phyloP scores from a whole-genome alignment of 2,113 vertebrate species.

The Lasiurus cinereus region DNA sequence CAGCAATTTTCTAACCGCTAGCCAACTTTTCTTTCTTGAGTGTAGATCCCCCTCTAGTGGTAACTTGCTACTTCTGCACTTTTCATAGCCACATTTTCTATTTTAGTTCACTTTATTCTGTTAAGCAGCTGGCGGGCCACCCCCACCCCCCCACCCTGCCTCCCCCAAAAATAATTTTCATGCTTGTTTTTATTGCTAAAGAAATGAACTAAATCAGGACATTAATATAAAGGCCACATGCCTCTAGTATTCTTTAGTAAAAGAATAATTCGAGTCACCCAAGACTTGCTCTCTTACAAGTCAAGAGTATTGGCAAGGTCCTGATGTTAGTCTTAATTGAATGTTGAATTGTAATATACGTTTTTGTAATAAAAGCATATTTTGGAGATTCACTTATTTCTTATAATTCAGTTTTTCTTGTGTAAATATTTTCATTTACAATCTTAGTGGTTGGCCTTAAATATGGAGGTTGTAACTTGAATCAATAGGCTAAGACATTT shows the following conservation, averaged over 20 bases:
- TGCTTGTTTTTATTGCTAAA: not conserved
- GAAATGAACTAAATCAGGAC: not conserved
- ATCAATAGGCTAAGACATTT: not conserved
- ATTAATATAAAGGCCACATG: not conserved
- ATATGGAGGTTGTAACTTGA: not conserved
- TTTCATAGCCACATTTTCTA: not conserved
- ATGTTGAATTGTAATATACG: constrained; percentile 31
- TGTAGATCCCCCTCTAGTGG: constrained; percentile 40
- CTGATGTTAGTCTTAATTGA: constrained; percentile 4
- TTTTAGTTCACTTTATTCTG: not conserved
- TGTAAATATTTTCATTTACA: not conserved
- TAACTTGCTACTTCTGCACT: not conserved
- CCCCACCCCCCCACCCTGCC: too few relatives aligned
- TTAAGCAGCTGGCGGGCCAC: too few relatives aligned
- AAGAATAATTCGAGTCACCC: not conserved
- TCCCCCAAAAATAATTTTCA: not conserved
- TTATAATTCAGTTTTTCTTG: not conserved
- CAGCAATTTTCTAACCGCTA: rapidly evolving
- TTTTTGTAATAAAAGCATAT: constrained; percentile 64
- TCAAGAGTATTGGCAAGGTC: not conserved
- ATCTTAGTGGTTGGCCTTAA: not conserved
- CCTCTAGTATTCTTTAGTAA: not conserved
- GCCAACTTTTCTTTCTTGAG: not conserved
- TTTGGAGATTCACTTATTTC: constrained; percentile 29
- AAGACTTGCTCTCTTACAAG: not conserved